Evolutionary conservation across 1,140 invertebrate genomes (phyloP).

Genomic region (Branchinecta lynchi): DNA sequence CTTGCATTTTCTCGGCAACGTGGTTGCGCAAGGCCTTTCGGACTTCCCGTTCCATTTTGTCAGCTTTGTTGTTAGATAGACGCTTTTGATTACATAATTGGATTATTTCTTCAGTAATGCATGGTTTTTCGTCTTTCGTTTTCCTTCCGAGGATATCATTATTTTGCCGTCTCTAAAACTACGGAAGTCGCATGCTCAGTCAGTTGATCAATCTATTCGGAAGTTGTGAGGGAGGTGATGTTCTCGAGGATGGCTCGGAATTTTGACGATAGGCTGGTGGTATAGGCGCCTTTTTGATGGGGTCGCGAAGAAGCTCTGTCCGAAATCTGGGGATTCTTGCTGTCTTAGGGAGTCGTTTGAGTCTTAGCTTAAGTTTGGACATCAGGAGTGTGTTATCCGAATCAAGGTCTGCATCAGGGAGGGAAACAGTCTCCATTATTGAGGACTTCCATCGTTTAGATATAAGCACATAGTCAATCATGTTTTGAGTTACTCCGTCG

Average conservation of each 20-base stretch:
- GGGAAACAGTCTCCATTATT: neutral
- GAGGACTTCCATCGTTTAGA: constrained; percentile 5
- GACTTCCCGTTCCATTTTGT: constrained; percentile 5
- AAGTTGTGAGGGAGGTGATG: neutral
- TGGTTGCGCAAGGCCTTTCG: constrained; percentile 4
- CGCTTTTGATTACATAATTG: constrained; percentile 1
- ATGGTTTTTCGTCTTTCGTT: constrained; percentile 5
- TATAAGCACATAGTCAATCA: constrained; percentile 2
- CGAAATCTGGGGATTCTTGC: constrained; percentile 5
- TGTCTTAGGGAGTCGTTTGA: constrained; percentile 5
- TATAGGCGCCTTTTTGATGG: constrained; percentile 6
- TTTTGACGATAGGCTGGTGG: constrained; percentile 8
- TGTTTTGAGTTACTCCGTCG: neutral
- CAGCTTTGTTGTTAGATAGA: constrained; percentile 1
- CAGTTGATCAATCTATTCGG: constrained; percentile 5
- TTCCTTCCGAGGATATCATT: constrained; percentile 5
- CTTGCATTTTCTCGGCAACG: constrained; percentile 8
- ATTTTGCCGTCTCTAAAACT: neutral
- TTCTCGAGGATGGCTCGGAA: no score
- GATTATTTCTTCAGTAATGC: constrained; percentile 7
- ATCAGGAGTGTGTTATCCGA: neutral
- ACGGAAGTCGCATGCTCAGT: constrained; percentile 4
- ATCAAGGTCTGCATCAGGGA: constrained; percentile 8
- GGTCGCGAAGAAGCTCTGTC: constrained; percentile 4
- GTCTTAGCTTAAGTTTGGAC: constrained; percentile 5